Evolutionary conservation across 2,113 vertebrate genomes (phyloP).

Genomic region (Phalacrocorax aristotelis): DNA sequence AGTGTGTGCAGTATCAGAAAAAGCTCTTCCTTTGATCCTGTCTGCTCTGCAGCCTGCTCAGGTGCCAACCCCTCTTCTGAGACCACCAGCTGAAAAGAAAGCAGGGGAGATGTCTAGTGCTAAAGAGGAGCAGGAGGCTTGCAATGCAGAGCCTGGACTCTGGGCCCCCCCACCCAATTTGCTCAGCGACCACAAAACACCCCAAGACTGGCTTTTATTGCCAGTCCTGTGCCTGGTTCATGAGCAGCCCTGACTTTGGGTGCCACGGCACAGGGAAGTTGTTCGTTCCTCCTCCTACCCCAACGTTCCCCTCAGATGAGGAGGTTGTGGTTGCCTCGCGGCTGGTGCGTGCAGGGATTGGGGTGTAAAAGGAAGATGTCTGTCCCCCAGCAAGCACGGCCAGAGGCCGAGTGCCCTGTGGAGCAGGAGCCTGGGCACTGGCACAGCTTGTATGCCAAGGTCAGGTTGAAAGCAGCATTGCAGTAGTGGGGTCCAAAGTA

Average conservation of each 20-base stretch:
- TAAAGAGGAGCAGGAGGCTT: neutral
- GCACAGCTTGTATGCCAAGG: neutral
- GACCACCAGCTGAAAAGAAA: neutral
- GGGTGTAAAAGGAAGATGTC: neutral
- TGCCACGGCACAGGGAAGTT: fast-evolving
- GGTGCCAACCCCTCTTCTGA: neutral
- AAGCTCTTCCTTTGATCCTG: neutral
- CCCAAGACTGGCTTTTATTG: neutral
- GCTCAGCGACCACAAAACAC: neutral
- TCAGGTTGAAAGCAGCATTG: neutral
- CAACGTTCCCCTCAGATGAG: fast-evolving
- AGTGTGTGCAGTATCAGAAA: too few species aligned
- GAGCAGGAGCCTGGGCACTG: fast-evolving
- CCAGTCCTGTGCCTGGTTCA: too few species aligned
- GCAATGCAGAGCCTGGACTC: neutral
- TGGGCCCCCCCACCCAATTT: fast-evolving
- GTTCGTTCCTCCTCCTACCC: neutral
- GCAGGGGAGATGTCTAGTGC: neutral
- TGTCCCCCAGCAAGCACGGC: neutral
- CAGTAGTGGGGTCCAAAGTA: neutral
- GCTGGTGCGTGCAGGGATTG: too few species aligned
- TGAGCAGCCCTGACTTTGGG: neutral
- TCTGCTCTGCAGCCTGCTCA: neutral
- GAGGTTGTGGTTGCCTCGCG: neutral
- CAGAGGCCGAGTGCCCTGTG: fast-evolving